A percentile compares a stretch with the other conserved stretches of the same genome.
These are phyloP conservation scores for Anisognathus igniventris DNA, from an alignment of 2,797 vertebrate genomes.

Conservation along the genomic window DNA sequence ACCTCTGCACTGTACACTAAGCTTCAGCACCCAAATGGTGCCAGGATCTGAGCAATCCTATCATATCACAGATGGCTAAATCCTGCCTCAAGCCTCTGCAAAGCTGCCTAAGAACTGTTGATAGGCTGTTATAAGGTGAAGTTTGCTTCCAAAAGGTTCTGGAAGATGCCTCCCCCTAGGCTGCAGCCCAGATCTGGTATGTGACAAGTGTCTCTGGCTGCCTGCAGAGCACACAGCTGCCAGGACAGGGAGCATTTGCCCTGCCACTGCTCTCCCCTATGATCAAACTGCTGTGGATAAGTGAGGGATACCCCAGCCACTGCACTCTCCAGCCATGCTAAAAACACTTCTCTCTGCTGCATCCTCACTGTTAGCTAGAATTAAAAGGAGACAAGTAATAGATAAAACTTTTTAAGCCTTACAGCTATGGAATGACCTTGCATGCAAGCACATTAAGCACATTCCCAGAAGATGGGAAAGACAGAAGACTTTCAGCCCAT, in stretches of 20 bases:
- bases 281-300: fast-evolving
- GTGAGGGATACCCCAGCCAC: neutral
- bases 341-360: neutral
- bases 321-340: neutral
- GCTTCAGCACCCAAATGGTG: fast-evolving
- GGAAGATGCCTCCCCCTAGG: neutral
- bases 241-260: neutral
- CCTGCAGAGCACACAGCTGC: neutral
- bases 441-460: neutral
- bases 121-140: neutral
- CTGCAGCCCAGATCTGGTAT: neutral
- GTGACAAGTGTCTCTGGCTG: neutral
- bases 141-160: neutral
- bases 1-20: neutral
- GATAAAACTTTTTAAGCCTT: neutral
- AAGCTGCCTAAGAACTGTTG: neutral
- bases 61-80: neutral
- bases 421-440: neutral
- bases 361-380: neutral
- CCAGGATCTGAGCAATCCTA: neutral
- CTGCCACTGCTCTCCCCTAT: neutral
- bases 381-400: neutral
- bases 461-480: neutral
- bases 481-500: neutral
- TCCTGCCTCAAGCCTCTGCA: neutral